Evolutionary conservation across 2,888 invertebrate genomes (phyloP), one percentile per base, ranked within the genome.

Genomic region (Andricus curvator): DNA sequence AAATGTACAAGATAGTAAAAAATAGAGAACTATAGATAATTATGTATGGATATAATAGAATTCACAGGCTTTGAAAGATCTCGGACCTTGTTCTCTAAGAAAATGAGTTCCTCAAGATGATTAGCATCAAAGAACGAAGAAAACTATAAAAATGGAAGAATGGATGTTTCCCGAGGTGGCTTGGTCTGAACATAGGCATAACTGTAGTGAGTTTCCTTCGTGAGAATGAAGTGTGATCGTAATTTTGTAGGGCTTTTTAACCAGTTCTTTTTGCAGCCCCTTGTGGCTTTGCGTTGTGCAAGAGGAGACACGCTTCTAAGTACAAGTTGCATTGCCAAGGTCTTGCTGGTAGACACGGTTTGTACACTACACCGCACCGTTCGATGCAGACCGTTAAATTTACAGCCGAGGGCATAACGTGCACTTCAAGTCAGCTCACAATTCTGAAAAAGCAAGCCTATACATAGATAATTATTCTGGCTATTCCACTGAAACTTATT

Each of bases 221-320:
- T 68, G 48, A 68, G 68, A 68, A 68, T 48, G 4, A 68, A 48
- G 56, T 56, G n/a, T 56, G 56, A 56, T 56, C n/a, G 56, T 56
- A 68, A 48, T 68, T 44, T 48, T 44, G 68, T 48, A 44, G 22
- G 8, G 20, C 68, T 82, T 70, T 62, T 78, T 78, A 68, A 81
- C 77, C 79, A 79, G 79, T 81, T 82, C 74, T 81, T 82, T 20
- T 65, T 79, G 33, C 41, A 25, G 68, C 8, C 48, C 48, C 22
- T 68, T 48, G 68, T 68, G 48, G 25, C 56, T 3, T 56, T 20
- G n/a, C 41, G 78, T 78, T 78, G 78, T 67, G 78, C 76, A 79
- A 56, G 70, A 78, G 78, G 78, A 79, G 66, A 83, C 80, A 83
- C 80, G 79, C 79, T 78, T 25, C 22, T 66, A 60, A 65, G 78